Conservation (phyloP, 2,113 vertebrate species). For the Hymenochirus boettgeri region DNA sequence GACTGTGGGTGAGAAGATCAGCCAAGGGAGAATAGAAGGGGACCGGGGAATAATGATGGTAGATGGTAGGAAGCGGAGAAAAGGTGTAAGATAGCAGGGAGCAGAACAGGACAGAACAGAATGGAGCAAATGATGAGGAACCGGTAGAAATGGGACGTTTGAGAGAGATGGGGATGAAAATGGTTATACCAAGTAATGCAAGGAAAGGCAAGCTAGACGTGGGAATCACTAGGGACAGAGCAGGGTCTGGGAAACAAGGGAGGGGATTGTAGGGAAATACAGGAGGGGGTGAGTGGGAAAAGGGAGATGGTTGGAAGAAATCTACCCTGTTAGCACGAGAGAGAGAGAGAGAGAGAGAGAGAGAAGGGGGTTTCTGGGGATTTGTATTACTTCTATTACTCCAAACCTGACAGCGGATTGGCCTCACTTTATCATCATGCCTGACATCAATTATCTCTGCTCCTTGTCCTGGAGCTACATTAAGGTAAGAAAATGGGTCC, state of each 20-base stretch:
- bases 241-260: neutral
- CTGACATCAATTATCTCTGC: constrained; percentile 26
- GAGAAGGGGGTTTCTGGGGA: neutral
- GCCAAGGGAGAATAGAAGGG: too few species aligned
- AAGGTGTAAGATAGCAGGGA: too few species aligned
- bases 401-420: neutral
- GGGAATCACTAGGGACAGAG: neutral
- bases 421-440: constrained; percentile 10
- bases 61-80: too few species aligned
- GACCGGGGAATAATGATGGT: too few species aligned
- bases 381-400: neutral
- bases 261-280: neutral
- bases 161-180: neutral
- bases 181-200: neutral
- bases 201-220: neutral
- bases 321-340: neutral
- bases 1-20: too few species aligned
- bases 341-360: too few species aligned
- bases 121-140: too few species aligned
- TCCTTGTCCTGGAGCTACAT: constrained; percentile 35
- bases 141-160: too few species aligned
- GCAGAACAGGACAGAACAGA: too few species aligned
- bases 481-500: too few species aligned
- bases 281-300: neutral
- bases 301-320: neutral